Evolutionary conservation across 2,797 vertebrate genomes (phyloP), one percentile per base, ranked within the genome.

Genomic region (Esox lucius): DNA sequence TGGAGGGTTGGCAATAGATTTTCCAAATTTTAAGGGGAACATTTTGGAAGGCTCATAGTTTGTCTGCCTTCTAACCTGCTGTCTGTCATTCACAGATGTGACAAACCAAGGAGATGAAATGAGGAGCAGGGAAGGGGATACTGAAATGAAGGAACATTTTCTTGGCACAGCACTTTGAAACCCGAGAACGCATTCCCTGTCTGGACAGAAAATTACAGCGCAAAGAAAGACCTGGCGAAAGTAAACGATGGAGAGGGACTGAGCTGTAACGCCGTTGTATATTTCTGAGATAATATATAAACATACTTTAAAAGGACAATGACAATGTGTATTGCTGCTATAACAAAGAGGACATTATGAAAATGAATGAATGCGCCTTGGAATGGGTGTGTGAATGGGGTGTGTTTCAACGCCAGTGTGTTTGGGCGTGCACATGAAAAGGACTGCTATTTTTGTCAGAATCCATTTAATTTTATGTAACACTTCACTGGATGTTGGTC

Each of bases 51-150:
- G 17, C 7, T 22, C 75, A 8, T 77, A 71, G 42, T 17, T 51
- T 66, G 64, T 24, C 33, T 2, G 15, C 71, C 13, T 19, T 28
- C 72, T 84, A 83, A 88, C 46, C 76, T 56, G 1, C 12, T 75
- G 68, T 61, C 71, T 68, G 8, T 81, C 72, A 51, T 81, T 70
- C 80, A 42, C 91, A 98, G 97, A 95, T 98, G 97, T 95, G 96
- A 97, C 87, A 97, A 95, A 90, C 96, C 96, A 0, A 94, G 96
- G 90, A 95, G 96, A 95, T 97, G 95, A 97, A 92, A 90, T 85
- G 79, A 85, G 83, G 84, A 85, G 85, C 92, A 91, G 84, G 91
- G 91, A 64, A 72, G 75, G 70, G 74, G 76, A 94, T 4, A 46
- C 42, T 46, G 42, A 46, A 13, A 46, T 46, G 42, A 46, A 46